phyloP scores from a whole-genome alignment of 2,888 invertebrate genomes.

The Coremacera marginata region DNA sequence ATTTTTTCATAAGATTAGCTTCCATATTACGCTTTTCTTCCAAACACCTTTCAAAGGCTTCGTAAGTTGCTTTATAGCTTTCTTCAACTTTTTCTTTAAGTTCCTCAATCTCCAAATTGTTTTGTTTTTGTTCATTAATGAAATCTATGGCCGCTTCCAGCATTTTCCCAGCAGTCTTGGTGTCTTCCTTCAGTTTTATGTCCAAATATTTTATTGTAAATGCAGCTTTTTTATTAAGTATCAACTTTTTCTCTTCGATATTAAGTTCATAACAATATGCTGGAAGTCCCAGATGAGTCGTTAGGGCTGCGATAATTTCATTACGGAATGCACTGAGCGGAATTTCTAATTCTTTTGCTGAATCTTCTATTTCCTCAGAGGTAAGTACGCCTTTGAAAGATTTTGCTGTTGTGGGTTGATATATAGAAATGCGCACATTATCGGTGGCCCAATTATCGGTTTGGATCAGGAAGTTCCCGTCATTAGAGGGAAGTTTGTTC shows the following conservation, averaged over 20 bases:
- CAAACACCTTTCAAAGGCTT: constrained; percentile 53
- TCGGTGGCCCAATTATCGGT: constrained; percentile 53
- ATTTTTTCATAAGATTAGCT: constrained; percentile 55
- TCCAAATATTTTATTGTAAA: constrained; percentile 56
- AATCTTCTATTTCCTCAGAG: constrained; percentile 51
- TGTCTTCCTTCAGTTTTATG: constrained; percentile 46
- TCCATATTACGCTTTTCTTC: constrained; percentile 51
- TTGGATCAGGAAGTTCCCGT: constrained; percentile 51
- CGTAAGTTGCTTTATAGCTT: constrained; percentile 45
- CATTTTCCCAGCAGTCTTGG: constrained; percentile 45
- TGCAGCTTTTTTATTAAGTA: constrained; percentile 54
- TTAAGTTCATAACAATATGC: constrained; percentile 57
- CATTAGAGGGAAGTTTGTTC: constrained; percentile 29
- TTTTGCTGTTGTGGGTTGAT: constrained; percentile 46
- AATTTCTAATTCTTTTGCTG: constrained; percentile 57
- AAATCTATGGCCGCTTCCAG: constrained; percentile 53
- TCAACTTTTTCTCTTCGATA: constrained; percentile 47
- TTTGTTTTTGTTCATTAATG: constrained; percentile 20
- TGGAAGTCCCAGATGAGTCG: constrained; percentile 51
- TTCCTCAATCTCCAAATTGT: background rate
- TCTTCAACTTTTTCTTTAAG: constrained; percentile 34
- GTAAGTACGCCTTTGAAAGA: constrained; percentile 50
- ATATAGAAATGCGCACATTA: constrained; percentile 47
- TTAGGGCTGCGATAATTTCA: constrained; percentile 56
- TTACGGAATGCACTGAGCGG: constrained; percentile 51